Base-by-base conservation (phyloP, 2,113 vertebrate species). In the Chaetodon trifascialis region DNA sequence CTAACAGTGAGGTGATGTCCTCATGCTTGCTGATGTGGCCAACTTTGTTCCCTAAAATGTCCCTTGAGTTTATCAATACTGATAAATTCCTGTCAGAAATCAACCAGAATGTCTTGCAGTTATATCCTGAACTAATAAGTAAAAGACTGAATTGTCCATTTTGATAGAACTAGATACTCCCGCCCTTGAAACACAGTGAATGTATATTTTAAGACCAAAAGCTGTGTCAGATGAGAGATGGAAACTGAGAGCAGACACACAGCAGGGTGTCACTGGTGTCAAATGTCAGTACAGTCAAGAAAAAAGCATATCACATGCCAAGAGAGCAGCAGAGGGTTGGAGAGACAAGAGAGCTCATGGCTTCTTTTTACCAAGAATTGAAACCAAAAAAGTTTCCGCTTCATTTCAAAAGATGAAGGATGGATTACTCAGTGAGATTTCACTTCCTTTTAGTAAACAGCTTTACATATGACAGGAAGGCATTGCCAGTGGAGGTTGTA, bases 121-220 rank as follows among this genome's bases (percentile, higher is more conserved):
- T 56, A 46, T 23, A 23, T 58, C 8, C 30, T 30, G 30, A 30
- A 30, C 30, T 30, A 30, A 30, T 30, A 46, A 7, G 11, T 56
- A 6, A 44, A 36, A 73, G 5, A 47, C 12, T 36, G 7, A 15
- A 40, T 10, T 58, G 19, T 49, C 23, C 5, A 51, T 56, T 58
- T 68, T 54, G 3, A 58, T 8, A 19, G 55, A 49, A 30, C 9
- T 15, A 15, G 19, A 84, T 19, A 21, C 17, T 5, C n/a, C 11
- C 21, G n/a, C 5, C 0, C 40, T 30, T 9, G 46, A 38, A 30
- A 58, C 21, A 58, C 21, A 58, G 44, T 9, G 10, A 62, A 72
- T 83, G 54, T 19, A 67, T 80, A 80, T 79, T 74, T 68, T 19
- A 68, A 67, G 56, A 56, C 40, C 11, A 47, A 79, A 79, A 76